Evolutionary conservation across 2,797 vertebrate genomes (phyloP), one percentile per base, ranked within the genome.

Genomic region (Cynodonichthys magdalenae): DNA sequence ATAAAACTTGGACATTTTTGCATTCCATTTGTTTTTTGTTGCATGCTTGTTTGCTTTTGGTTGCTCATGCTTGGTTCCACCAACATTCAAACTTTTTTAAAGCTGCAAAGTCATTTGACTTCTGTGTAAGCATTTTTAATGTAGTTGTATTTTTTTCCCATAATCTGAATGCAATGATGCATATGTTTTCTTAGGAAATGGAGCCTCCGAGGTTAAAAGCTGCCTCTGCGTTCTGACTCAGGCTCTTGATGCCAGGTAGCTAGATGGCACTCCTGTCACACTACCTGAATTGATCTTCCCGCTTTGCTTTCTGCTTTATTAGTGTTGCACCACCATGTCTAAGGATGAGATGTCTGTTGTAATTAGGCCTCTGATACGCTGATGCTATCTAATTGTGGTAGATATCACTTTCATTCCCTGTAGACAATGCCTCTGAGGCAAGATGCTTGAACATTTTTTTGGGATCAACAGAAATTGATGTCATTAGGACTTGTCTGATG

Each of bases 161-260:
- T 42, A 15, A 59, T 46, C 18, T 71, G 0, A 28, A 59, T 63
- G 0, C 15, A 41, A 3, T 68, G 20, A 15, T 47, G 3, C 57
- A 17, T 58, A 11, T 77, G 18, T 60, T 63, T 74, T 65, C 80
- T 75, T 88, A 98, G 97, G 95, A 85, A 94, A 93, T 0, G 95
- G 97, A 83, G 92, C 92, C 19, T 90, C 93, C 0, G 93, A 94
- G 51, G 93, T 97, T 80, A 93, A 94, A 74, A 96, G 94, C 91
- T 97, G 96, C 81, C 95, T 98, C 72, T 92, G 93, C 74, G 94
- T 95, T 77, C 84, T 99, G 92, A 95, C 96, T 59, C 95, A 95
- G 78, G 94, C 95, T 57, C 91, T 99, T 90, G 96, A 99, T 93
- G 94, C 92, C 0, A 96, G 96, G 97, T 98, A 95, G 70, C 80